Evolutionary conservation across 2,888 invertebrate genomes (phyloP), one percentile per base, ranked within the genome.

Genomic region (Idaea biselata): DNA sequence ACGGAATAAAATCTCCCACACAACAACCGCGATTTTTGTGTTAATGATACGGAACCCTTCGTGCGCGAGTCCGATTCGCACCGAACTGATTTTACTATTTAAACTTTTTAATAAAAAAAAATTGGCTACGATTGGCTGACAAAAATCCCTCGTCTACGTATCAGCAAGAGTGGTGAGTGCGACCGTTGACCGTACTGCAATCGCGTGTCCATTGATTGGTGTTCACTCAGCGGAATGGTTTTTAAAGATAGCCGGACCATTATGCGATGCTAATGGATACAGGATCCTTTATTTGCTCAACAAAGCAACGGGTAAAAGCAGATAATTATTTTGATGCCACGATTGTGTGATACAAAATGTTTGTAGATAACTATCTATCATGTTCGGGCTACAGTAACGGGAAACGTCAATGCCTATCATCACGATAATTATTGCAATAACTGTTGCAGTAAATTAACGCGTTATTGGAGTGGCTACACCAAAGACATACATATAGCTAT

Each of bases 301-400:
- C 44, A 44, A 44, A 44, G 44, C 44, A 44, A 44, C 44, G 44
- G 44, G 44, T 44, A 44, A 44, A 44, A 44, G 44, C 44, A 44
- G 44, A 44, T 11, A 44, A 44, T 44, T 44, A 14, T 7, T 44
- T 14, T 44, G 14, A 44, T 44, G 44, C 11, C 44, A 11, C 44
- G 44, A 14, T 14, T 11, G 44, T 44, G 11, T 44, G 3, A 14
- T 8, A 44, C 44, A 44, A 44, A 44, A 11, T 44, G 44, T 44
- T 44, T 44, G 14, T 44, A 25, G 25, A 25, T 5, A 25, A 3
- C 25, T 25, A 25, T 25, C 25, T 25, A 25, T 25, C 25, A 25
- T n/a, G n/a, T n/a, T n/a, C n/a, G n/a, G n/a, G n/a, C n/a, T n/a
- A n/a, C n/a, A n/a, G n/a, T n/a, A n/a, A n/a, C n/a, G n/a, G n/a